A percentile compares a stretch with the other conserved stretches of the same genome.
Evolutionary conservation across 2,797 vertebrate genomes (phyloP).

Genomic region (Crocodylus rhombifer): DNA sequence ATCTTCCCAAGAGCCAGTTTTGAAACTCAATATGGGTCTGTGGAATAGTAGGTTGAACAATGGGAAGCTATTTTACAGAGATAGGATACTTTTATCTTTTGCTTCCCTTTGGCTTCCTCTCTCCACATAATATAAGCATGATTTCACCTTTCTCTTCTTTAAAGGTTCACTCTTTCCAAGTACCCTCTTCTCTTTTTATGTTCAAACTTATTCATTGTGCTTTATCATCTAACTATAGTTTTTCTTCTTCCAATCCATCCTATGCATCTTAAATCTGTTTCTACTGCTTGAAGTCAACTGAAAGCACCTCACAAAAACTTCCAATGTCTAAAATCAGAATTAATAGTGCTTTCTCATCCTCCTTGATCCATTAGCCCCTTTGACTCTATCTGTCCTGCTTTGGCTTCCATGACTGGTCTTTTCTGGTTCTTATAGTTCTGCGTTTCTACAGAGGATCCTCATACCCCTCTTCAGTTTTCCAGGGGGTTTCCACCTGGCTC

Average conservation of each 20-base stretch:
- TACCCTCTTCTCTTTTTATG: neutral
- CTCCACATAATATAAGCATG: neutral
- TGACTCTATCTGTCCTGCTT: neutral
- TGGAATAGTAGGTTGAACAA: neutral
- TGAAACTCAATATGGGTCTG: neutral
- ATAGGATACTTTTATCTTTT: neutral
- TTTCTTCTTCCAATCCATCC: neutral
- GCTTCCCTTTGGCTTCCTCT: rapidly evolving
- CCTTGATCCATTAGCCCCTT: neutral
- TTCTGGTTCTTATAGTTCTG: too few relatives aligned
- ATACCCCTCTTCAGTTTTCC: neutral
- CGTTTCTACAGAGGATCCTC: neutral
- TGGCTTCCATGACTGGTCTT: too few relatives aligned
- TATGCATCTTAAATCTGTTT: neutral
- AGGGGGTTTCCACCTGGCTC: neutral
- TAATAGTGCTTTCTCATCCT: neutral
- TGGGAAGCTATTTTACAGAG: neutral
- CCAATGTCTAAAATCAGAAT: neutral
- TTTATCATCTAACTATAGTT: neutral
- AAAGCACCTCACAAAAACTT: neutral
- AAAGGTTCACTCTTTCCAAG: neutral
- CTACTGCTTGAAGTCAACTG: neutral
- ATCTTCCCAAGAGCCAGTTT: neutral
- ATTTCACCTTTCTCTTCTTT: neutral
- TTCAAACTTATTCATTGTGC: neutral